Base-by-base conservation (phyloP, 2,797 vertebrate species). In the Craterocephalus amniculus region DNA sequence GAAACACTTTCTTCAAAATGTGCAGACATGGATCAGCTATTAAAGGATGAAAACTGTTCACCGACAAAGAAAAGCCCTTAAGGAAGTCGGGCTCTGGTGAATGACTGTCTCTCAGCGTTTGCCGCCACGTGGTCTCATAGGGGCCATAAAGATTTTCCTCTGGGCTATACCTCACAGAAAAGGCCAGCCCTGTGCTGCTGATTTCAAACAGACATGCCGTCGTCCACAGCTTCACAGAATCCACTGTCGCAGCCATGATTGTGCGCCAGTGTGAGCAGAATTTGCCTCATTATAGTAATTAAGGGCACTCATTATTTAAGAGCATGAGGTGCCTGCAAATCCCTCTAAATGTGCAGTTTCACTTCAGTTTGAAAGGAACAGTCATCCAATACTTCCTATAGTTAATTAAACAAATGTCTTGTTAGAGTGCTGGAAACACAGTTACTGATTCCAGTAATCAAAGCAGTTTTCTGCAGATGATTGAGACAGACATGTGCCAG, bases 41-140 rank as follows among this genome's bases (percentile, higher is more conserved):
- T 49, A 22, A 40, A 4, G 27, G 58, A 49, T 75, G 55, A 72
- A 57, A 73, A 74, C 67, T 54, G 56, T 78, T 74, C 74, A 75
- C 63, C 1, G 24, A 64, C 67, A 68, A 70, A 61, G 61, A 67
- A 78, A 78, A 59, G 71, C 59, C 76, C 68, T 58, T 24, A 40
- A 79, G 74, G 81, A 74, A 79, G 63, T 74, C 52, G 0, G 0
- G 14, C 48, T 56, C 34, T 66, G 65, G 26, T 85, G 87, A 86
- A 89, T 81, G 86, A 88, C 76, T 78, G 66, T 59, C 70, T 77
- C 66, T n/a, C 66, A 62, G 79, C 61, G 4, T 45, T 85, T 80
- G 79, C 57, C 79, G 75, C 78, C 83, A 83, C 76, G 63, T 72
- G 78, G 81, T 84, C 83, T 83, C 80, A 4, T 27, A 67, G 69